Evolutionary conservation across 2,888 invertebrate genomes (phyloP), one percentile per base, ranked within the genome.

Genomic region (Drosophila monieri): DNA sequence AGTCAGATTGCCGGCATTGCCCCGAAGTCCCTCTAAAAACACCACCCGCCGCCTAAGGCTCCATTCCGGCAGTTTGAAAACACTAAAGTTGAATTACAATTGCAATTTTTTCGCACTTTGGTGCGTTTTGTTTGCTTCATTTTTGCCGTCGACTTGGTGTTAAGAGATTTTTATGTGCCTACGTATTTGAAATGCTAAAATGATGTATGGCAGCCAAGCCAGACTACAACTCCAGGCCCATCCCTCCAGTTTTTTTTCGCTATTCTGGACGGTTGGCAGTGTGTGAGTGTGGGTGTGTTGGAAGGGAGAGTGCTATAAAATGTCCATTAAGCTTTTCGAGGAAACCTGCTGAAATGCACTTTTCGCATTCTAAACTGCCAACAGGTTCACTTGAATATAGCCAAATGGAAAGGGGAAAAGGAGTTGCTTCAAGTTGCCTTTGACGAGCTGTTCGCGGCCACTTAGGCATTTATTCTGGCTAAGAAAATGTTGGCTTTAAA

Each of bases 81-180:
- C 72, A 72, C 70, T 59, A 57, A 73, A 73, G 72, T 73, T 73
- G 72, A 73, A 72, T 73, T 71, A 66, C 72, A 65, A 58, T 67
- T 73, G 58, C 57, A 58, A 55, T 58, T 59, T 70, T 62, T 60
- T 35, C 48, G 37, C 27, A 30, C 52, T 55, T 43, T 35, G 44
- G 12, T 27, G 35, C 44, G 35, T 62, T 64, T 46, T 23, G 47
- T 56, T 68, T 48, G 47, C 44, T 48, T 55, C 47, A 52, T 68
- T 68, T 61, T 59, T 47, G 43, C 47, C 54, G 58, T 57, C 73
- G 64, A 58, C 61, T 74, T 65, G 60, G 73, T 73, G 73, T 56
- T 74, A 66, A 74, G 65, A 74, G 74, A 74, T 74, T 74, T 74
- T 74, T 74, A 74, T 74, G 74, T 73, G 74, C 74, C 74, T 74